phyloP scores from a whole-genome alignment of 2,888 invertebrate genomes.

The Gastracanthus pulcherrimus region DNA sequence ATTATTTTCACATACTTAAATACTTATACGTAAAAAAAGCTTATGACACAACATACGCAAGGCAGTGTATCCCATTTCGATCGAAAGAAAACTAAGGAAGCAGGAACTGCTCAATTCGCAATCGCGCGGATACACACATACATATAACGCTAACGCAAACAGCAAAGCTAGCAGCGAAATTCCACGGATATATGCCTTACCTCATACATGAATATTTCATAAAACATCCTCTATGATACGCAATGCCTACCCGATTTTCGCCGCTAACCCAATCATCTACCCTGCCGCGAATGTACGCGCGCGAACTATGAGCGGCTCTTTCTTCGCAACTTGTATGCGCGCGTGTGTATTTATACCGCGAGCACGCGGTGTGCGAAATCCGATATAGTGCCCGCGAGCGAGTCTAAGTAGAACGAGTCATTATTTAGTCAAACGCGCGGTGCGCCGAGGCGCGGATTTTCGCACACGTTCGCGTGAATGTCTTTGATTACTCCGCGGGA shows the following conservation, averaged over 20 bases:
- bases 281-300: neutral
- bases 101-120: neutral
- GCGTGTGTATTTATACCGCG: too few relatives aligned
- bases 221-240: neutral
- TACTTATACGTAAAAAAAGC: too few relatives aligned
- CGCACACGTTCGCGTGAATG: neutral
- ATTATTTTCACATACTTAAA: too few relatives aligned
- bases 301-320: neutral
- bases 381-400: neutral
- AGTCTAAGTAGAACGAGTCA: slow-evolving; percentile 46
- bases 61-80: neutral
- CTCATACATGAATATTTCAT: neutral
- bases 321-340: neutral
- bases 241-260: neutral
- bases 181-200: neutral
- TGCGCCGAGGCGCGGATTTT: neutral
- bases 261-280: neutral
- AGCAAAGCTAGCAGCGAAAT: neutral
- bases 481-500: too few relatives aligned
- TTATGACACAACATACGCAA: too few relatives aligned
- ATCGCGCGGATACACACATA: neutral
- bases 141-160: neutral
- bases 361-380: slow-evolving; percentile 23
- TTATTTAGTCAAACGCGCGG: slow-evolving; percentile 32
- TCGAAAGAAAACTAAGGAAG: neutral